Evolutionary conservation across 2,113 vertebrate genomes (phyloP).

Genomic region (Microcebus murinus): DNA sequence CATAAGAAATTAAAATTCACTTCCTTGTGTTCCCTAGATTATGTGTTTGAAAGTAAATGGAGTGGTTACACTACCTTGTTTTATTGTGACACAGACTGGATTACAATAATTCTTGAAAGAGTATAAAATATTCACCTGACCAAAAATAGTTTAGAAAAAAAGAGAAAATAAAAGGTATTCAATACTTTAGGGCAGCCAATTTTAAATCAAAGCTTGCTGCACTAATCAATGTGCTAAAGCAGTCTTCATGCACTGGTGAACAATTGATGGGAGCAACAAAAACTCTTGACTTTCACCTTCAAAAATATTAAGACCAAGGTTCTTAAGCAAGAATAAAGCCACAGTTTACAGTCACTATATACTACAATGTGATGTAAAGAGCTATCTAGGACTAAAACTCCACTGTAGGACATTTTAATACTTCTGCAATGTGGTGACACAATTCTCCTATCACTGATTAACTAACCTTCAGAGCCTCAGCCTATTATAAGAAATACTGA

Average conservation of each 20-base stretch:
- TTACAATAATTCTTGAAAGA: conserved; percentile 30
- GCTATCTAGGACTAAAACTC: neutral
- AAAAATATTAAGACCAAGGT: neutral
- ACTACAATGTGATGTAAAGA: neutral
- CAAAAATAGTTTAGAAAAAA: neutral
- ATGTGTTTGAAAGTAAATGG: neutral
- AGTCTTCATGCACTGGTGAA: neutral
- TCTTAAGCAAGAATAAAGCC: neutral
- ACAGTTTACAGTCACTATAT: neutral
- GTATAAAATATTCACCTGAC: conserved; percentile 5
- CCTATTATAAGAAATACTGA: neutral
- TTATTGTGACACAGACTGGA: neutral
- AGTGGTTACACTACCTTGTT: neutral
- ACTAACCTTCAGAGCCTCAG: neutral
- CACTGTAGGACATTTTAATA: neutral
- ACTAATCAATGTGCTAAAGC: neutral
- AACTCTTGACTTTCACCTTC: neutral
- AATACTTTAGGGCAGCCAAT: neutral
- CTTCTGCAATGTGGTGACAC: neutral
- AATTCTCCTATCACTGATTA: neutral
- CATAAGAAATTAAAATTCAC: neutral
- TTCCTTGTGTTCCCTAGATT: neutral
- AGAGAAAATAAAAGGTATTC: neutral
- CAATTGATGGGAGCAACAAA: neutral
- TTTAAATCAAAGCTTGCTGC: conserved; percentile 24